phyloP scores from a whole-genome alignment of 2,888 invertebrate genomes.

The Capitulum mitella region DNA sequence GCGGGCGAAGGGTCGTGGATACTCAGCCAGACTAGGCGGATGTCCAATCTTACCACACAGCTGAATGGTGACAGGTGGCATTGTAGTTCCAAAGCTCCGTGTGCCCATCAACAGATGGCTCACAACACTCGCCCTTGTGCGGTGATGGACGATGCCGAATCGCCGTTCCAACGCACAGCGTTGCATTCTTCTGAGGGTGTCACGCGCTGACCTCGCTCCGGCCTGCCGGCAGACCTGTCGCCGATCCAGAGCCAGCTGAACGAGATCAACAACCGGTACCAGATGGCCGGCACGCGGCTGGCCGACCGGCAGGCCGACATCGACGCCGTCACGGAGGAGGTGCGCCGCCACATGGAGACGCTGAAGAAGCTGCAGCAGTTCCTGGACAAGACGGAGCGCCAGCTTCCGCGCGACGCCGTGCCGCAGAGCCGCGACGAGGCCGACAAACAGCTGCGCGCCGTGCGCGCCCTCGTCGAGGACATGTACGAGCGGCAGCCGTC shows the following conservation, averaged over 20 bases:
- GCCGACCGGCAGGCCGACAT: slow-evolving; percentile 81
- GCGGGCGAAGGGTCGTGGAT: too few species aligned
- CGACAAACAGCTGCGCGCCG: slow-evolving; percentile 73
- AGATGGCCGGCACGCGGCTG: slow-evolving; percentile 76
- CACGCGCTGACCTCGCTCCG: too few species aligned
- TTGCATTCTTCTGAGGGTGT: too few species aligned
- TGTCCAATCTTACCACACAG: too few species aligned
- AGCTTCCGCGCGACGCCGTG: slow-evolving; percentile 65
- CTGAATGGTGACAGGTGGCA: too few species aligned
- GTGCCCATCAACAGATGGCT: too few species aligned
- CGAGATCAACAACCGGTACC: slow-evolving; percentile 90
- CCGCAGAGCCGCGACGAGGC: slow-evolving; percentile 66
- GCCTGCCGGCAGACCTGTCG: slow-evolving; percentile 57
- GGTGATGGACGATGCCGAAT: too few species aligned
- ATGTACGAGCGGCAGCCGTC: slow-evolving; percentile 89
- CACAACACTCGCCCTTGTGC: too few species aligned
- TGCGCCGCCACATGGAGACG: slow-evolving; percentile 76
- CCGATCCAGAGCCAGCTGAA: slow-evolving; percentile 84
- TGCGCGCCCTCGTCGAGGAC: slow-evolving; percentile 75
- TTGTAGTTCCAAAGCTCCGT: too few species aligned
- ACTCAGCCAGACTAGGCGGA: too few species aligned
- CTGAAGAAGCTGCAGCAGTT: slow-evolving; percentile 70
- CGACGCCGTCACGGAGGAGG: slow-evolving; percentile 70
- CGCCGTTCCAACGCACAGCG: too few species aligned
- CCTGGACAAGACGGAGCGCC: slow-evolving; percentile 63